Base-by-base conservation (phyloP, 2,888 invertebrate species). In the Ochropleura plecta region DNA sequence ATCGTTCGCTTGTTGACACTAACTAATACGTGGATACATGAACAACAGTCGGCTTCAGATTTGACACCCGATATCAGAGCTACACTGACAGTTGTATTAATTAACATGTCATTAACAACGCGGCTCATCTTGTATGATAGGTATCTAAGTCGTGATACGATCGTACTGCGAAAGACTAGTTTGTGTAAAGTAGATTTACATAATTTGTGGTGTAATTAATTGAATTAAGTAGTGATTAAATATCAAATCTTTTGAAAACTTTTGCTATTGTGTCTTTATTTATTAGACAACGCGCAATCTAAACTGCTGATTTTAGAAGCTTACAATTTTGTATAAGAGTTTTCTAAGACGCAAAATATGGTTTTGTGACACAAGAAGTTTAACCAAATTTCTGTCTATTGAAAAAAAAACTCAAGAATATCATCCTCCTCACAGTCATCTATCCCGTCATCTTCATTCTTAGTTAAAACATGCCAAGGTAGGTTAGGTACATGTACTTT, bases 1-100 rank as follows among this genome's bases (percentile, higher is more conserved):
- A 74, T 57, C 12, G 16, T 53, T 48, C 8, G 51, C 51, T 48
- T 51, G 71, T 74, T 60, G 74, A 75, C 71, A 79, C 70, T 18
- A n/a, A 72, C 63, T 65, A 68, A 70, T 71, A 71, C 51, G 59
- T 42, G 40, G 42, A 70, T 70, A 73, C 67, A 60, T 40, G 59
- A 12, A 49, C 49, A 48, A 42, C 65, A 53, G 70, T 48, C 57
- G 40, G 20, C 72, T 70, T 30, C 55, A 42, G 68, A 82, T 76
- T 70, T 16, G 80, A 83, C 80, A 83, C 59, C 63, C 60, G 83
- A 80, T 76, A 70, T 20, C 69, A 46, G 51, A 68, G 64, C 48
- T 67, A 60, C 62, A 5, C 49, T 57, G 83, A 83, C 83, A 83
- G 53, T 63, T 65, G 82, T 70, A 83, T 82, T 82, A 83, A 83